Evolutionary conservation across 2,797 vertebrate genomes (phyloP).

Genomic region (Mus minutoides): DNA sequence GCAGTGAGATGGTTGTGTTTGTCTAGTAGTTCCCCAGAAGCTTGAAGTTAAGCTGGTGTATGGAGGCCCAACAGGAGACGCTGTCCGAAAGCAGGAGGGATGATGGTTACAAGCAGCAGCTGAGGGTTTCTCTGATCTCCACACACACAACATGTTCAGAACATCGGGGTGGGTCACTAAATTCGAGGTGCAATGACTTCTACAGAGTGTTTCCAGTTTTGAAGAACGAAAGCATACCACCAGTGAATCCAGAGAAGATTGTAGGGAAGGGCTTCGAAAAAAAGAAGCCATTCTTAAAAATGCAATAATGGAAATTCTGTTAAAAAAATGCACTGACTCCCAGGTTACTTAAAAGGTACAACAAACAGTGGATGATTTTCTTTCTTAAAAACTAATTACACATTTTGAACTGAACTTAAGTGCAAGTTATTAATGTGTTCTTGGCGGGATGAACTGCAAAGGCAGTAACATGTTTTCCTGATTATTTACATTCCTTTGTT

Average conservation of each 20-base stretch:
- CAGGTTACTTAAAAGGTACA: constrained; percentile 13
- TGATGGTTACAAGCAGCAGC: too few species aligned
- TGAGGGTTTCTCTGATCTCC: background rate
- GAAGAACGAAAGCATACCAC: constrained; percentile 40
- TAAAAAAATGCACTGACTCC: background rate
- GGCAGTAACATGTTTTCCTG: constrained; percentile 22
- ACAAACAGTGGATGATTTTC: background rate
- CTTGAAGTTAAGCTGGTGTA: background rate
- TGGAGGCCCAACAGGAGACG: background rate
- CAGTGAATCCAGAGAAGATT: background rate
- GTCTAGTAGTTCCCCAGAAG: too few species aligned
- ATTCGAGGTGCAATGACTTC: constrained; percentile 25
- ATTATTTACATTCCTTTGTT: constrained; percentile 19
- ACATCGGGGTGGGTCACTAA: background rate
- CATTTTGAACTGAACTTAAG: background rate
- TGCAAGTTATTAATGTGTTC: background rate
- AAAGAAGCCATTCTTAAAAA: constrained; percentile 41
- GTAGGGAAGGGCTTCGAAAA: background rate
- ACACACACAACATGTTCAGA: background rate
- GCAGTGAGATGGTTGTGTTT: too few species aligned
- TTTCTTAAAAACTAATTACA: constrained; percentile 49
- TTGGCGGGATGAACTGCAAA: constrained; percentile 50
- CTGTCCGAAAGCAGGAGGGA: background rate
- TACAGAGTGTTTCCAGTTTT: background rate
- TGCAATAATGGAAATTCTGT: background rate